phyloP scores from a whole-genome alignment of 2,888 invertebrate species.

The Pseudococcus jackbeardsleyi region DNA sequence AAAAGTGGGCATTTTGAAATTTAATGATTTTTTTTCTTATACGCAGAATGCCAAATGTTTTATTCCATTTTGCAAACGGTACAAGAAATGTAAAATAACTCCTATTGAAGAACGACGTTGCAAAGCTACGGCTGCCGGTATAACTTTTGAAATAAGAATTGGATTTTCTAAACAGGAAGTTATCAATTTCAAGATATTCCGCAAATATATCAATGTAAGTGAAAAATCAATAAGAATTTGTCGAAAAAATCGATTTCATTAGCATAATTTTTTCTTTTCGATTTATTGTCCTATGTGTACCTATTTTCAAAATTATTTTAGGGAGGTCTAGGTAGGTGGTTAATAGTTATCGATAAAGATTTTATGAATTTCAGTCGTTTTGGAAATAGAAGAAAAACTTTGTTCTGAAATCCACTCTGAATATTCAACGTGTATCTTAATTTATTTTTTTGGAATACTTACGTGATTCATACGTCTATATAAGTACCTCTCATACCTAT shows the following conservation, averaged over 20 bases:
- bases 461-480: too few relatives aligned
- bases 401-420: too few relatives aligned
- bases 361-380: too few relatives aligned
- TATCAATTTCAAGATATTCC: slow-evolving; percentile 58
- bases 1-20: background rate
- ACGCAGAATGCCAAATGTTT: slow-evolving; percentile 91
- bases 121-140: slow-evolving; percentile 22
- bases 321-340: too few relatives aligned
- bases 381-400: too few relatives aligned
- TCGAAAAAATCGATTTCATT: background rate
- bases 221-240: background rate
- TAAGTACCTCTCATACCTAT: too few relatives aligned
- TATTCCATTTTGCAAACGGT: slow-evolving; percentile 93
- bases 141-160: slow-evolving; percentile 35
- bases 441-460: too few relatives aligned
- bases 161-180: slow-evolving; percentile 61
- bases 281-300: too few relatives aligned
- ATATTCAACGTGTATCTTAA: too few relatives aligned
- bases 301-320: too few relatives aligned
- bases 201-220: slow-evolving; percentile 61
- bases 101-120: slow-evolving; percentile 42
- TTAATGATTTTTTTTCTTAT: background rate
- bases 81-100: slow-evolving; percentile 54
- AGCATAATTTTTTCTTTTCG: too few relatives aligned
- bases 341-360: too few relatives aligned